Percentiles rank a stretch among this genome's conserved stretches.
These are phyloP conservation scores for Apomyelois bistriatella DNA, from an alignment of 2,888 invertebrate genomes.

Conservation along the genomic window DNA sequence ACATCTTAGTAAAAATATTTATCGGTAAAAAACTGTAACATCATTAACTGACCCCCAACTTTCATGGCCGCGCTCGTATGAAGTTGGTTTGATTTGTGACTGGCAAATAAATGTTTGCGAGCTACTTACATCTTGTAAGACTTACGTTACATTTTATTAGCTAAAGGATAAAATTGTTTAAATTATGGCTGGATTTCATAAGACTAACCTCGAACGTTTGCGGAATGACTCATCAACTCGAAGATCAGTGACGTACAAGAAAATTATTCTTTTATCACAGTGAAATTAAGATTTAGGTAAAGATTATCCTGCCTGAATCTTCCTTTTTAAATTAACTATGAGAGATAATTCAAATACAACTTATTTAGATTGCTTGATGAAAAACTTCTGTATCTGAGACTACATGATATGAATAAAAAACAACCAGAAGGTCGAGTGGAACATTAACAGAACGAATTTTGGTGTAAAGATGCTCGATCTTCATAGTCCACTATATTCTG, in stretches of 20 bases:
- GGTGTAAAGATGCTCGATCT: conserved; percentile 24
- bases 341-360: background rate
- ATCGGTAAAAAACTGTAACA: too few relatives aligned
- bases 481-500: conserved; percentile 17
- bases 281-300: too few relatives aligned
- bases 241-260: background rate
- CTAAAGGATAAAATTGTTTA: conserved; percentile 23
- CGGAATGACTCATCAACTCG: background rate
- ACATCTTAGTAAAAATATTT: too few relatives aligned
- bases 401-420: conserved; percentile 29
- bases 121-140: background rate
- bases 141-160: background rate
- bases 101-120: conserved; percentile 1
- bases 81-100: background rate
- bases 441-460: conserved; percentile 36
- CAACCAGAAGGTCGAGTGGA: conserved; percentile 31
- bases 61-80: background rate
- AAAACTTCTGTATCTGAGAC: background rate
- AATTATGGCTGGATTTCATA: conserved; percentile 34
- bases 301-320: too few relatives aligned
- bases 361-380: background rate
- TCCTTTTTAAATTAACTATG: background rate
- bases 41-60: too few relatives aligned
- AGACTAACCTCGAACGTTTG: conserved; percentile 38
- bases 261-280: too few relatives aligned